Evolutionary conservation across 2,888 invertebrate genomes (phyloP), one percentile per base, ranked within the genome.

Genomic region (Ypsolopha scabrella): DNA sequence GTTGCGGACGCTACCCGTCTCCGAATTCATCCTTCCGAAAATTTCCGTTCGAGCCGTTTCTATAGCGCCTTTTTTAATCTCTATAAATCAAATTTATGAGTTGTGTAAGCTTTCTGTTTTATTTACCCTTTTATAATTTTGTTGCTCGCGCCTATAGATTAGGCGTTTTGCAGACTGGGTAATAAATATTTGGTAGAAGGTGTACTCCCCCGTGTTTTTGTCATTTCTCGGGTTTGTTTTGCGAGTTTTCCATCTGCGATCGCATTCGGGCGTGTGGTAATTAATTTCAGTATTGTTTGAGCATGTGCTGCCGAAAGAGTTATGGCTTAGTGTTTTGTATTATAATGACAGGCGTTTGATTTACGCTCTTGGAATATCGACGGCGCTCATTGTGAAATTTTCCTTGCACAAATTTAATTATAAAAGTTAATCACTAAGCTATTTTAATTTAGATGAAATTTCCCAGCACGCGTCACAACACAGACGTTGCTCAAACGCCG

Each of bases 31-130:
- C 82, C 81, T 79, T 79, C 80, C 82, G 80, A 83, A 82, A 81
- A 83, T 82, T 80, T 82, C 79, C 81, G 83, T 81, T 82, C 80
- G 80, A 83, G 81, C 83, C 77, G 77, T 80, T 80, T 80, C 82
- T 80, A 83, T 82, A 81, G 83, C 85, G 81, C 82, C 85, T 86
- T 86, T 86, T 86, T 86, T 86, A 86, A 86, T 86, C 86, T 86
- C 86, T 80, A 86, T 86, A 86, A 86, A 86, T 86, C 85, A 86
- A 83, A 85, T 86, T 85, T 86, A 86, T 86, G 86, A 86, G 80
- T 86, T 85, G 85, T 85, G 83, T 85, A 85, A 85, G 86, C 86
- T 85, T 81, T 81, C 81, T 85, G 85, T 85, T 85, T 83, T 86
- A 86, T 86, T 86, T 85, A 85, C 85, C 85, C 83, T 82, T 86